Percentiles rank a stretch among this genome's conserved stretches.
Evolutionary conservation across 2,797 vertebrate genomes (phyloP).

Genomic region (Microhierax caerulescens): DNA sequence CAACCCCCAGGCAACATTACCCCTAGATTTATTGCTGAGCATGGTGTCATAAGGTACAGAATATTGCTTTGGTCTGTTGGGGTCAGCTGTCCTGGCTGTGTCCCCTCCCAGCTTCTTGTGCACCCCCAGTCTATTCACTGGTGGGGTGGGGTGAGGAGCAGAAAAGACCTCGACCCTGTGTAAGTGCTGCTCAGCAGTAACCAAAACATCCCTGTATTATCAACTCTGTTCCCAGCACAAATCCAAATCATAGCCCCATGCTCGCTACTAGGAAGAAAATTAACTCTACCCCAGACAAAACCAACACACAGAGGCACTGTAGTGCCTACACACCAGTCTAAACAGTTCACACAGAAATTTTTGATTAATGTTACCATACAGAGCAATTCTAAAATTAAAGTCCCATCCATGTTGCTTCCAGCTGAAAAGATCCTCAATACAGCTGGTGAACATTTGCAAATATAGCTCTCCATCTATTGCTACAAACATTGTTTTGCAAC

Average conservation of each 20-base stretch:
- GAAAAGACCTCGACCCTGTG: background rate
- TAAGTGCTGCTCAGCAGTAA: background rate
- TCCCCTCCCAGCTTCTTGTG: background rate
- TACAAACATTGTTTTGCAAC: background rate
- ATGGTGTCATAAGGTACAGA: background rate
- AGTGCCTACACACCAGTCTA: background rate
- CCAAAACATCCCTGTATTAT: background rate
- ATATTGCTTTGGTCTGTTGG: background rate
- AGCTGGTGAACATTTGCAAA: background rate
- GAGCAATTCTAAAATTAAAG: background rate
- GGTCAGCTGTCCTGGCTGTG: background rate
- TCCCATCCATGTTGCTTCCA: background rate
- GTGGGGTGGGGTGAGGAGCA: background rate
- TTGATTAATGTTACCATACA: background rate
- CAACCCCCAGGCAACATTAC: background rate
- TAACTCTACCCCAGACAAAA: background rate
- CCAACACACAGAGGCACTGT: background rate
- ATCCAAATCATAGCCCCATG: background rate
- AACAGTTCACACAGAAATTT: background rate
- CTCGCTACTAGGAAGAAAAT: background rate
- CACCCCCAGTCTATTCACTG: accelerated
- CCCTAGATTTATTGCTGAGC: background rate
- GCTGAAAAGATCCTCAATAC: background rate
- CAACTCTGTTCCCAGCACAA: background rate
- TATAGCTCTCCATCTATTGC: background rate